Conservation (phyloP, 2,113 vertebrate genomes). For the Panurus biarmicus region DNA sequence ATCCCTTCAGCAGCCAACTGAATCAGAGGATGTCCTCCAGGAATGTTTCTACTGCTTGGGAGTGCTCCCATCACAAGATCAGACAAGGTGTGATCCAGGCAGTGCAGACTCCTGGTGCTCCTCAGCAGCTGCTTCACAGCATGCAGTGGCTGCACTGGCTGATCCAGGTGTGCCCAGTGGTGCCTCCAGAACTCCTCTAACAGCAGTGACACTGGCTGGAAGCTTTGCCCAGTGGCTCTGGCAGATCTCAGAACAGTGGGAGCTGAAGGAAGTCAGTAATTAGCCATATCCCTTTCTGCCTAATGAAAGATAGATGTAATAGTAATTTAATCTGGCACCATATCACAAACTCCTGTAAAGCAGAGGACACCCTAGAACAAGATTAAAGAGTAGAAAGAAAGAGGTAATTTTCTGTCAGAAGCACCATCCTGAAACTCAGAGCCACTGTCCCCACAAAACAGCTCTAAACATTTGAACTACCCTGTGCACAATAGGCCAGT, state of each 20-base stretch:
- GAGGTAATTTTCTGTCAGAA: background rate
- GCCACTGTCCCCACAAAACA: background rate
- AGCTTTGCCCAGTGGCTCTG: background rate
- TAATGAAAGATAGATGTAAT: background rate
- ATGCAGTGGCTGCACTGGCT: background rate
- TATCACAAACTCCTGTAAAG: background rate
- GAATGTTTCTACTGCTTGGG: background rate
- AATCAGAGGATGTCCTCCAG: background rate
- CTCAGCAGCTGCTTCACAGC: background rate
- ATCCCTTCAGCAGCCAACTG: background rate
- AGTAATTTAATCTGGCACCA: background rate
- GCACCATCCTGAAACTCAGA: background rate
- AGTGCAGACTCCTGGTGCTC: background rate
- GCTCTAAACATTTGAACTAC: background rate
- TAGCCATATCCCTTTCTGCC: too few relatives aligned
- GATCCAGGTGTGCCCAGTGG: background rate
- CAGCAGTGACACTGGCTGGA: background rate
- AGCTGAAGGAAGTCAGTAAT: background rate
- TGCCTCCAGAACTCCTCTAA: background rate
- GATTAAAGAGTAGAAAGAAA: background rate
- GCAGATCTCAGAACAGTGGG: background rate
- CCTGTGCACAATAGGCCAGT: background rate
- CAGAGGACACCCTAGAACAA: background rate
- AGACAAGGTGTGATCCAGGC: background rate
- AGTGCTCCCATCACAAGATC: background rate